These are phyloP conservation scores for Callimorpha dominula DNA, from an alignment of 2,888 invertebrate genomes.

Conservation along the genomic window DNA sequence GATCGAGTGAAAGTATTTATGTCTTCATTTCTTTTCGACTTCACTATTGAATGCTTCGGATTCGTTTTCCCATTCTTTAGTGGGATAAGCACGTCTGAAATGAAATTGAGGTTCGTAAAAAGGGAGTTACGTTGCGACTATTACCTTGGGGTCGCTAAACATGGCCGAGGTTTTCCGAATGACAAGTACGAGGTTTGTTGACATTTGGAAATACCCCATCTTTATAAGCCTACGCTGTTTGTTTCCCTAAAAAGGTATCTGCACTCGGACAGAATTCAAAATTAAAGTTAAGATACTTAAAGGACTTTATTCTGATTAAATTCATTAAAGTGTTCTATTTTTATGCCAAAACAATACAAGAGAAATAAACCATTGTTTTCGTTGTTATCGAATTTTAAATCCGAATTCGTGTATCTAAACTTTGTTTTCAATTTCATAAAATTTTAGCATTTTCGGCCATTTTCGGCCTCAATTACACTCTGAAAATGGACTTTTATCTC, in stretches of 20 bases:
- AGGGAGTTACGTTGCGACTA: slow-evolving; percentile 27
- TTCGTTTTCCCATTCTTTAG: slow-evolving; percentile 16
- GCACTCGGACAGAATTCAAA: slow-evolving; percentile 34
- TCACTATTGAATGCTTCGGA: slow-evolving; percentile 16
- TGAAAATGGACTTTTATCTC: too few relatives aligned
- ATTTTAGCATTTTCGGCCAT: slow-evolving; percentile 7
- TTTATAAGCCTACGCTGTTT: slow-evolving; percentile 47
- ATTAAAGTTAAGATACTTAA: slow-evolving; percentile 27
- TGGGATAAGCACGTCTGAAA: slow-evolving; percentile 49
- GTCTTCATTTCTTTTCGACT: slow-evolving; percentile 8
- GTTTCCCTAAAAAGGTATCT: slow-evolving; percentile 36
- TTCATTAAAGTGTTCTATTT: slow-evolving; percentile 20
- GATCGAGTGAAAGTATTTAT: neutral
- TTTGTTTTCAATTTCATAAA: slow-evolving; percentile 14
- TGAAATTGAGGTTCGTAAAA: slow-evolving; percentile 55
- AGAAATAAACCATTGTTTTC: slow-evolving; percentile 12
- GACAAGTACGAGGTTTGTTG: slow-evolving; percentile 51
- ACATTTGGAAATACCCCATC: slow-evolving; percentile 42
- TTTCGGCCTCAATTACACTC: neutral
- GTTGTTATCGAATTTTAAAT: slow-evolving; percentile 1
- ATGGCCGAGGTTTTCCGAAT: slow-evolving; percentile 46
- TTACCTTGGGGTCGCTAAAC: slow-evolving; percentile 51
- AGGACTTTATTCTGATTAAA: slow-evolving; percentile 34
- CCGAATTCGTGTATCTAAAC: slow-evolving; percentile 3
- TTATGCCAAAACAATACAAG: slow-evolving; percentile 11